Evolutionary conservation across 92 coral and sea anemone genomes (phyloP).

Genomic region (Ricordea florida): DNA sequence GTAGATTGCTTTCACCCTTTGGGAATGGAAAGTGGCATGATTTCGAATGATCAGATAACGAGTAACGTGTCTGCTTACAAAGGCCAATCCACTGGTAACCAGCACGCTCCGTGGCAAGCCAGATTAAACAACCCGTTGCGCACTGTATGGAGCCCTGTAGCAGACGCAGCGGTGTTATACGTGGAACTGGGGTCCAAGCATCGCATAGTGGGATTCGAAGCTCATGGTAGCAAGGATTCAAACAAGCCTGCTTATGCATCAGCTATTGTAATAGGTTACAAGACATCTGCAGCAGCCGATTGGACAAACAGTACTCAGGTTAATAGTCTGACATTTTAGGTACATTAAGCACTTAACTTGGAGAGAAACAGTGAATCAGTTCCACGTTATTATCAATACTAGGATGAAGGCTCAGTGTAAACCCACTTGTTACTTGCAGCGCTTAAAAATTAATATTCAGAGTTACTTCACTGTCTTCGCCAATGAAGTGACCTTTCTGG

Average conservation of each 20-base stretch:
- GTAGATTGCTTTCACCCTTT: slow-evolving; percentile 2
- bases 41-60: neutral
- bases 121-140: neutral
- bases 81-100: neutral
- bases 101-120: neutral
- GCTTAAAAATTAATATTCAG: too few species aligned
- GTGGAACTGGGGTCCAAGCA: neutral
- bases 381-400: too few species aligned
- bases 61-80: neutral
- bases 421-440: too few species aligned
- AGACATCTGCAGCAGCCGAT: neutral
- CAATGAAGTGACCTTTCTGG: too few species aligned
- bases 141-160: neutral
- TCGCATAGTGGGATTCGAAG: neutral
- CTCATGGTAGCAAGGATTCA: neutral
- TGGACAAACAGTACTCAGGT: neutral
- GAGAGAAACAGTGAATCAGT: too few species aligned
- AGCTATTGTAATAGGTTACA: neutral
- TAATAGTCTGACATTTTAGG: too few species aligned
- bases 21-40: slow-evolving; percentile 3
- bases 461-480: too few species aligned
- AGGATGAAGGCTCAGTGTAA: too few species aligned
- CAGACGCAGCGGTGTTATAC: neutral
- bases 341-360: too few species aligned
- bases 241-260: neutral